These are phyloP conservation scores for Urocyon cinereoargenteus DNA, from an alignment of 2,797 vertebrate species.

Conservation along the genomic window DNA sequence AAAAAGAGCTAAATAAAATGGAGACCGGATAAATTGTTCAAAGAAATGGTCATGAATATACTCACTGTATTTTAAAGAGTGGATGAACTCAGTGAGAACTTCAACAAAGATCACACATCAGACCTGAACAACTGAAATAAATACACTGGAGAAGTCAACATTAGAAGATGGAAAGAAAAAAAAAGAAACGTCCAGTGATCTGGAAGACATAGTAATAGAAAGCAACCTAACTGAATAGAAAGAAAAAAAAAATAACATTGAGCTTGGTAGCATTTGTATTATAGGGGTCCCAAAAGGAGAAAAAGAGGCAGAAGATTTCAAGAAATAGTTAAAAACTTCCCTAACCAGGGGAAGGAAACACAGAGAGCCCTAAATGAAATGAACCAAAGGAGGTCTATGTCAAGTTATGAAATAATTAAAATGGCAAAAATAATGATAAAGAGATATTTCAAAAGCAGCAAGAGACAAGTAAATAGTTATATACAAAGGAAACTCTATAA, in stretches of 20 bases:
- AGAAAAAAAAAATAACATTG: neutral
- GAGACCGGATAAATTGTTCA: neutral
- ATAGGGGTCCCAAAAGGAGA: neutral
- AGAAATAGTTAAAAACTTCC: neutral
- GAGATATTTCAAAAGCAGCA: neutral
- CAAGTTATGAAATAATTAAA: neutral
- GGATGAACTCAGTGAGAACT: neutral
- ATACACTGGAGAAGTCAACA: neutral
- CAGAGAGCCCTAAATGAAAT: neutral
- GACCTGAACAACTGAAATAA: neutral
- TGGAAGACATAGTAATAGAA: neutral
- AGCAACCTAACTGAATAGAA: neutral
- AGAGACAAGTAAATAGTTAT: neutral
- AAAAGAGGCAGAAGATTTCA: neutral
- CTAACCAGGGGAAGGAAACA: neutral
- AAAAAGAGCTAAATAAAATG: neutral
- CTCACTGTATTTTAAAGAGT: neutral
- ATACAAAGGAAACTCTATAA: neutral
- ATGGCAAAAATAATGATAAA: neutral
- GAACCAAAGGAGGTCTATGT: neutral
- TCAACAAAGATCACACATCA: neutral
- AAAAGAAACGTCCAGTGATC: neutral
- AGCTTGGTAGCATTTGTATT: neutral
- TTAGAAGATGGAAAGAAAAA: neutral
- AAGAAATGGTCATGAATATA: neutral